Evolutionary conservation across 2,797 vertebrate genomes (phyloP).

Genomic region (Phataginus tricuspis): DNA sequence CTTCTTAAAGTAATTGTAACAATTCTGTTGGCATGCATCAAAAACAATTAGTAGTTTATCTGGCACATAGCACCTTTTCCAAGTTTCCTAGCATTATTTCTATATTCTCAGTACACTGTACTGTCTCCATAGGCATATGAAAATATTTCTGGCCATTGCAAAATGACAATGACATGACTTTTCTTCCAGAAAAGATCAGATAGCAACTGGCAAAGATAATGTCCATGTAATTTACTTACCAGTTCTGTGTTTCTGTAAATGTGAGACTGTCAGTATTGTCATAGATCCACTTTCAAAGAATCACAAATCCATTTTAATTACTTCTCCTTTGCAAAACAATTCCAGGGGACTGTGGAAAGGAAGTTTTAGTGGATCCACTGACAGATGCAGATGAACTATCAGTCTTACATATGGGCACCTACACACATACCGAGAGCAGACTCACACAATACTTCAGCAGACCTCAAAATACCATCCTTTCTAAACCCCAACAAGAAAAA

Average conservation of each 20-base stretch:
- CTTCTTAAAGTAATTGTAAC: neutral
- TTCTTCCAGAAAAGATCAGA: neutral
- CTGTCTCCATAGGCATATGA: neutral
- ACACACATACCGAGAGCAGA: neutral
- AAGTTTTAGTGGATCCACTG: neutral
- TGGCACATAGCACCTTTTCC: neutral
- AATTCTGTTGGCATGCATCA: neutral
- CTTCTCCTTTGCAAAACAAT: neutral
- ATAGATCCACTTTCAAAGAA: neutral
- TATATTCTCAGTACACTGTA: neutral
- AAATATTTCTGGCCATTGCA: neutral
- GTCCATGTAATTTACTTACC: neutral
- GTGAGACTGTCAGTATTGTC: neutral
- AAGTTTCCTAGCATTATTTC: neutral
- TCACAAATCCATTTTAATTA: neutral
- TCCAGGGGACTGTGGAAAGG: neutral
- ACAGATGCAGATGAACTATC: neutral
- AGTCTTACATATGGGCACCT: neutral
- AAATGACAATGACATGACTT: neutral
- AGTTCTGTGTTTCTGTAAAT: neutral
- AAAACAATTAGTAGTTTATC: neutral
- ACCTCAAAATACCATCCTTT: neutral
- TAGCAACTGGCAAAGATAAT: neutral
- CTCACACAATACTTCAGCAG: neutral
- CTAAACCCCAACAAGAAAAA: neutral